Evolutionary conservation across 2,888 invertebrate species (phyloP), one percentile per base, ranked within the genome.

Genomic region (Agonum fuliginosum): DNA sequence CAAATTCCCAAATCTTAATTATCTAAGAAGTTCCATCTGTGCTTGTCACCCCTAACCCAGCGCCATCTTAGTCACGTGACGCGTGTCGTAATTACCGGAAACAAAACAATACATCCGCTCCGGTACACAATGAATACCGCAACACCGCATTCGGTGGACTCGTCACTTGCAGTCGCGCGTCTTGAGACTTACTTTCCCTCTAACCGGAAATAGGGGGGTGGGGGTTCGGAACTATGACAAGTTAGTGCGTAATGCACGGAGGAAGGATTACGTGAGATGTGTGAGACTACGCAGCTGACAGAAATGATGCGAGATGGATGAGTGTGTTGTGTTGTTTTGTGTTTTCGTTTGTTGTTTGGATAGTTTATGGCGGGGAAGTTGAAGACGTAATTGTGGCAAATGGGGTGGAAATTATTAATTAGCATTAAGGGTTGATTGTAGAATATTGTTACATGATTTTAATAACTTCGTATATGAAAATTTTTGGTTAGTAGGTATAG

Each of bases 291-390:
- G 46, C 46, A 46, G 46, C 46, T 46, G 46, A 46, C 46, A 17
- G 17, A 46, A 46, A 46, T 46, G 46, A 46, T 46, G 46, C 12
- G 46, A 17, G 46, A 46, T 17, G 12, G 46, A 46, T 46, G 46
- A 46, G 46, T 46, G 46, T 46, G 17, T 46, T 46, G 17, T 46
- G 12, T 46, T 17, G 46, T 46, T 46, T 46, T 46, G 3, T 14
- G 46, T 46, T 46, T 46, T 46, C 46, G 17, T 46, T 46, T 46
- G 17, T 14, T 46, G 46, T 46, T 46, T 46, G 12, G 46, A 46
- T 46, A 46, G 46, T 46, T 46, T 2, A 46, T 46, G 46, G 46
- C n/a, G n/a, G n/a, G n/a, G n/a, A n/a, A n/a, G n/a, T n/a, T n/a
- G n/a, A n/a, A n/a, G n/a, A n/a, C n/a, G n/a, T n/a, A n/a, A n/a